Percentiles rank a stretch among this genome's conserved stretches.
These are phyloP conservation scores for Zosterops borbonicus DNA, from an alignment of 2,113 vertebrate genomes.

Conservation along the genomic window DNA sequence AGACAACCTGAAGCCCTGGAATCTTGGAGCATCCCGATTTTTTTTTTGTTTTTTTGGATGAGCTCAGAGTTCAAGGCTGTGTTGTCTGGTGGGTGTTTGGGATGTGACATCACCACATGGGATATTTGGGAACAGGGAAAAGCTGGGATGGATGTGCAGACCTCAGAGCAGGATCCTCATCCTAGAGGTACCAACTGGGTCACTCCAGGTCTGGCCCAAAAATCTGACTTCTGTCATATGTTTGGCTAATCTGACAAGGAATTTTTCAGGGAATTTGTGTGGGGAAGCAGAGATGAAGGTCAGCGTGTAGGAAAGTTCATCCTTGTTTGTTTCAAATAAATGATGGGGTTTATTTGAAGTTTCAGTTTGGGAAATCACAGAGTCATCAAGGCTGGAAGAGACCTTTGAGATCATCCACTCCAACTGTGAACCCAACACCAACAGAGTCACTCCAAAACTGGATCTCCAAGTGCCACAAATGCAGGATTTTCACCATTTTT, in stretches of 20 bases:
- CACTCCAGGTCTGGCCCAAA: neutral
- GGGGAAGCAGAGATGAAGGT: neutral
- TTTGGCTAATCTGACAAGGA: neutral
- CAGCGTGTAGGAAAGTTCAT: neutral
- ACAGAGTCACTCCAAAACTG: neutral
- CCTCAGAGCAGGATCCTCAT: neutral
- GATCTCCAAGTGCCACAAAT: neutral
- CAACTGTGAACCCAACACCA: neutral
- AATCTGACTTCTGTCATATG: fast-evolving
- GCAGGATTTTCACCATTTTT: neutral
- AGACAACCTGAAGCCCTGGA: neutral
- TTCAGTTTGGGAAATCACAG: neutral
- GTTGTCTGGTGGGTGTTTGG: neutral
- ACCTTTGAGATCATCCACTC: neutral
- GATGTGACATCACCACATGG: fast-evolving
- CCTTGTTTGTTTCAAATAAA: neutral
- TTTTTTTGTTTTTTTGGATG: neutral
- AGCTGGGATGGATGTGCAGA: neutral
- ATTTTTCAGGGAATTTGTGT: neutral
- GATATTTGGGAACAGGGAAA: neutral
- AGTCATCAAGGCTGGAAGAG: neutral
- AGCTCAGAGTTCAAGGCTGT: neutral
- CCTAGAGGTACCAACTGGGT: neutral
- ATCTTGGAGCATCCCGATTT: neutral
- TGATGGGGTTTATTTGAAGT: neutral